Conservation (phyloP, 2,888 invertebrate genomes). For the Heteropelma amictum region DNA sequence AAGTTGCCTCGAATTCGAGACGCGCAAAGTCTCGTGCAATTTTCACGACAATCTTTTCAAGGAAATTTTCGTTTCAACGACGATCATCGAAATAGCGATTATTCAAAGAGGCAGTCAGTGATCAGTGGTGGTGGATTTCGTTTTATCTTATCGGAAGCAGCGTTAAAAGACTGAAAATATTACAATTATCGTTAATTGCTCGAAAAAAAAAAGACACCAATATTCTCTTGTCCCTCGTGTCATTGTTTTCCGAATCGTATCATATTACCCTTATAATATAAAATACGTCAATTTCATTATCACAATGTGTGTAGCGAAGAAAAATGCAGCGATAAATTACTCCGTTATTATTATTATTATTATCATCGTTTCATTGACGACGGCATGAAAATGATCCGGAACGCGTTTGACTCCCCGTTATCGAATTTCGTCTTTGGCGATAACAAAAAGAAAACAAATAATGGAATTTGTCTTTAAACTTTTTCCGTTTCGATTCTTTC, state of each 20-base stretch:
- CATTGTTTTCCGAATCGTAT: conserved; percentile 7
- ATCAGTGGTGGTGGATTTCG: too few relatives aligned
- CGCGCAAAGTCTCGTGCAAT: too few relatives aligned
- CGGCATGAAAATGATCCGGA: conserved; percentile 9
- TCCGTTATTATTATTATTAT: conserved; percentile 16
- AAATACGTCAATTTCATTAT: conserved; percentile 65
- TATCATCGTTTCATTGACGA: conserved; percentile 6
- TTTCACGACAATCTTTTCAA: too few relatives aligned
- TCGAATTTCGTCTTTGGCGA: background rate
- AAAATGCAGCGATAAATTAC: conserved; percentile 58
- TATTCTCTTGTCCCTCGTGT: background rate
- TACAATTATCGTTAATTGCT: too few relatives aligned
- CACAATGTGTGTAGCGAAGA: conserved; percentile 67
- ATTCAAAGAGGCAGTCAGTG: too few relatives aligned
- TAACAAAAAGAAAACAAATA: too few relatives aligned
- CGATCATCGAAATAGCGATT: too few relatives aligned
- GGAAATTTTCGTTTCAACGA: too few relatives aligned
- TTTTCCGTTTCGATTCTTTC: background rate
- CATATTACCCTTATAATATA: conserved; percentile 11
- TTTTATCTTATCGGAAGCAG: too few relatives aligned
- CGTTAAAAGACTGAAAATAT: too few relatives aligned
- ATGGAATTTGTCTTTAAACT: background rate
- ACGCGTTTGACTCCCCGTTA: conserved; percentile 13
- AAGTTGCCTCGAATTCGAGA: too few relatives aligned
- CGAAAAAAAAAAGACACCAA: background rate